Conservation (phyloP, 2,888 invertebrate species). For the Heliconius aoede region DNA sequence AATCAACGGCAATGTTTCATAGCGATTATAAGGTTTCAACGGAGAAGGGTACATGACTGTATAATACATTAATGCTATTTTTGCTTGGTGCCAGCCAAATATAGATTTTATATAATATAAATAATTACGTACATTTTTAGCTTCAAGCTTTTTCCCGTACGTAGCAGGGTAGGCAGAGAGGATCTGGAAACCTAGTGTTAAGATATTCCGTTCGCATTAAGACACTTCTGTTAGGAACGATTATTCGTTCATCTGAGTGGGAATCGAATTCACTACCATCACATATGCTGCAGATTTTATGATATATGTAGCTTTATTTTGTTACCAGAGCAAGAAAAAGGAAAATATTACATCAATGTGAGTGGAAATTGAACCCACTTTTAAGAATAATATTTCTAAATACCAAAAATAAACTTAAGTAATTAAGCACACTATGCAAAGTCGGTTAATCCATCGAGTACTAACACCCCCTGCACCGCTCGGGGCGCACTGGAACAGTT, state of each 20-base stretch:
- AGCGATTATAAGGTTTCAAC: constrained; percentile 83
- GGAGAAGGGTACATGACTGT: constrained; percentile 32
- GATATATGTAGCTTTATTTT: too few species aligned
- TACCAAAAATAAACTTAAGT: constrained; percentile 3
- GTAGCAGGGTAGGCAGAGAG: too few species aligned
- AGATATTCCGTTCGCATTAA: too few species aligned
- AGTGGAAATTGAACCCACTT: not conserved
- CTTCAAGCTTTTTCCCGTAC: too few species aligned
- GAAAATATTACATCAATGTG: too few species aligned
- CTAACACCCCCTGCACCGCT: constrained; percentile 66
- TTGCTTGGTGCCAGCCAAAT: too few species aligned
- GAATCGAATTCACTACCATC: not conserved
- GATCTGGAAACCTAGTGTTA: too few species aligned
- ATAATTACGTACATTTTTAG: not conserved
- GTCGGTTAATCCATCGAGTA: constrained; percentile 36
- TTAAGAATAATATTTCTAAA: not conserved
- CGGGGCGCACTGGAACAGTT: constrained; percentile 79
- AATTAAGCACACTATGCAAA: constrained; percentile 21
- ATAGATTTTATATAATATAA: constrained; percentile 30
- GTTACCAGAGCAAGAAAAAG: too few species aligned
- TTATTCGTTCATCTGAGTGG: too few species aligned
- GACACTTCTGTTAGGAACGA: too few species aligned
- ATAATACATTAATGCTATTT: too few species aligned
- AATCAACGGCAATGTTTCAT: constrained; percentile 79
- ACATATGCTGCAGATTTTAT: too few species aligned